Percentiles rank a stretch among this genome's conserved stretches.
phyloP scores from a whole-genome alignment of 1,140 invertebrate species.

The Bombus haemorrhoidalis region DNA sequence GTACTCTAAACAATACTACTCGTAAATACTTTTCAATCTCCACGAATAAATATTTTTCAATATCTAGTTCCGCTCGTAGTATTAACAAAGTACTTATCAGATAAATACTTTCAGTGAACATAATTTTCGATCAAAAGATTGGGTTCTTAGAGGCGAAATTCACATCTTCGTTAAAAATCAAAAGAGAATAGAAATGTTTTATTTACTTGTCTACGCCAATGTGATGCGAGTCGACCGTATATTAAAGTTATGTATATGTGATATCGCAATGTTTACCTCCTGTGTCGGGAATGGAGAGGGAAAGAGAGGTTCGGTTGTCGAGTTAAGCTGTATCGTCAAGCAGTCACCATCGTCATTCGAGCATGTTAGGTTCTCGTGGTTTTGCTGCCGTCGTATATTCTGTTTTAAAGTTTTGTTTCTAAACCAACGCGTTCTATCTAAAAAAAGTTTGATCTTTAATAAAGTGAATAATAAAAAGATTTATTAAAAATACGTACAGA shows the following conservation, averaged over 20 bases:
- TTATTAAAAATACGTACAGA: neutral
- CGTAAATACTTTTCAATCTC: too few relatives aligned
- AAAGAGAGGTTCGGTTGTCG: constrained; percentile 6
- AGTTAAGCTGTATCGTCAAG: constrained; percentile 14
- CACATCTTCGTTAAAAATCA: too few relatives aligned
- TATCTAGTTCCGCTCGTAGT: too few relatives aligned
- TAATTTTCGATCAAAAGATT: too few relatives aligned
- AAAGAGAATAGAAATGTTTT: too few relatives aligned
- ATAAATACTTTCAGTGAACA: too few relatives aligned
- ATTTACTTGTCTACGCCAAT: neutral
- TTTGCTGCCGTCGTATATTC: neutral
- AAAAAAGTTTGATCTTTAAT: neutral
- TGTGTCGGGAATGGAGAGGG: constrained; percentile 42
- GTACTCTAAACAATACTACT: too few relatives aligned
- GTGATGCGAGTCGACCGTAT: neutral
- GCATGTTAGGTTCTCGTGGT: neutral
- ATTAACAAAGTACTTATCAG: too few relatives aligned
- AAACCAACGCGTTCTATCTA: too few relatives aligned
- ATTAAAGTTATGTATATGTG: neutral
- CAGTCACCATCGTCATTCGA: constrained; percentile 21
- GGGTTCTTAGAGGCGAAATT: too few relatives aligned
- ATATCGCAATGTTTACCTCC: constrained; percentile 57
- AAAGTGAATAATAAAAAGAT: neutral
- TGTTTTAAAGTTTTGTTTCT: neutral
- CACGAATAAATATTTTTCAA: too few relatives aligned